These are phyloP conservation scores for Prenolepis imparis DNA, from an alignment of 2,888 invertebrate genomes.

Conservation along the genomic window DNA sequence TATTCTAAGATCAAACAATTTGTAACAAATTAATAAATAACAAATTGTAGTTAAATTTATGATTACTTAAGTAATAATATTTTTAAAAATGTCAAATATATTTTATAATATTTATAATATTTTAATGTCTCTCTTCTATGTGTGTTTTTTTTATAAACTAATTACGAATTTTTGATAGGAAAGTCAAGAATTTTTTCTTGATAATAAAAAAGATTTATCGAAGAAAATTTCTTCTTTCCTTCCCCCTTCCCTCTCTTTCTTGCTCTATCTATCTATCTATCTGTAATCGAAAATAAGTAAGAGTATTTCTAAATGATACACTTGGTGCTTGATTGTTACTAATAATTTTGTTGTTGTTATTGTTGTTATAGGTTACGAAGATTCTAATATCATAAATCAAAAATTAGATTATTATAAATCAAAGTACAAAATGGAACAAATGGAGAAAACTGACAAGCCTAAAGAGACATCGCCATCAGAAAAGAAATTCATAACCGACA, in stretches of 20 bases:
- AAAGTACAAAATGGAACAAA: conserved; percentile 80
- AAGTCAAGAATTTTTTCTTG: neutral
- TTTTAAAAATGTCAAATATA: neutral
- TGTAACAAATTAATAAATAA: conserved; percentile 19
- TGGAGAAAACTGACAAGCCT: conserved; percentile 83
- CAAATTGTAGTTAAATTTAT: neutral
- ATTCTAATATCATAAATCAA: conserved; percentile 83
- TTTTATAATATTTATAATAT: conserved; percentile 12
- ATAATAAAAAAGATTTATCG: neutral
- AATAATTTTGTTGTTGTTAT: neutral
- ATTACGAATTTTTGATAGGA: neutral
- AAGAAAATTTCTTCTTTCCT: neutral
- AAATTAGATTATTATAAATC: conserved; percentile 81
- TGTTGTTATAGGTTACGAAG: conserved; percentile 78
- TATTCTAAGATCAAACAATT: neutral
- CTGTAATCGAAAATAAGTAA: neutral
- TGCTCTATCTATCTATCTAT: neutral
- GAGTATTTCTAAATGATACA: neutral
- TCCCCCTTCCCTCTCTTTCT: neutral
- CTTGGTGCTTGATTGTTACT: neutral
- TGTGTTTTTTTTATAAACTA: neutral
- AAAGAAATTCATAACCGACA: conserved; percentile 83
- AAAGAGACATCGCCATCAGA: conserved; percentile 82
- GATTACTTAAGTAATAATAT: neutral
- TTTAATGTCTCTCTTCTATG: too few species aligned